Percentiles rank a stretch among this genome's conserved stretches.
Conservation (phyloP, 2,888 invertebrate genomes). For the Catocala sponsa region DNA sequence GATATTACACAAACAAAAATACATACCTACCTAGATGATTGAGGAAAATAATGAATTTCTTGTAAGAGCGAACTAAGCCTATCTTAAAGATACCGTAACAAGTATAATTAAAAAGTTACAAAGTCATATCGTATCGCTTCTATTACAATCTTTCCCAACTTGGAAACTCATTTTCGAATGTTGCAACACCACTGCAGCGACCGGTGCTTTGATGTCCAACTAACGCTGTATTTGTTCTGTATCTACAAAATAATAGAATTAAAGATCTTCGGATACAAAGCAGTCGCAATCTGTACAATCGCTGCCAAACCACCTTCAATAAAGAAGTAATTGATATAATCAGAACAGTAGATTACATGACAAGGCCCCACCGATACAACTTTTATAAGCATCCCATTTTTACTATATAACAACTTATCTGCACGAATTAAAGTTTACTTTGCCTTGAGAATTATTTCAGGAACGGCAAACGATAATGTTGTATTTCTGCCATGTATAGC, state of each 20-base stretch:
- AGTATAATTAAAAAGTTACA: constrained; percentile 31
- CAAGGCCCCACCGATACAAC: constrained; percentile 47
- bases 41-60: too few relatives aligned
- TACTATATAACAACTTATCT: constrained; percentile 2
- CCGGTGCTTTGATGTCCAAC: constrained; percentile 31
- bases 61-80: too few relatives aligned
- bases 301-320: constrained; percentile 62
- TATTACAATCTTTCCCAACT: constrained; percentile 26
- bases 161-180: constrained; percentile 28
- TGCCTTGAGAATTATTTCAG: constrained; percentile 18
- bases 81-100: neutral
- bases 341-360: constrained; percentile 63
- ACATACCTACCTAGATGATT: too few relatives aligned
- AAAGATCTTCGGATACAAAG: constrained; percentile 40
- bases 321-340: constrained; percentile 72
- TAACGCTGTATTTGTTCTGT: constrained; percentile 38
- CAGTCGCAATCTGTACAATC: constrained; percentile 33
- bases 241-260: constrained; percentile 49
- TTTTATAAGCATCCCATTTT: constrained; percentile 22
- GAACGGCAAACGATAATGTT: constrained; percentile 33
- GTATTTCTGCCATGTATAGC: constrained; percentile 43
- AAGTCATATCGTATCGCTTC: constrained; percentile 19
- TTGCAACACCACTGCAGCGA: constrained; percentile 23
- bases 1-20: neutral
- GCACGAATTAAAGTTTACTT: constrained; percentile 27